These are phyloP conservation scores for Pogona vitticeps DNA, from an alignment of 2,113 vertebrate species.

Conservation along the genomic window DNA sequence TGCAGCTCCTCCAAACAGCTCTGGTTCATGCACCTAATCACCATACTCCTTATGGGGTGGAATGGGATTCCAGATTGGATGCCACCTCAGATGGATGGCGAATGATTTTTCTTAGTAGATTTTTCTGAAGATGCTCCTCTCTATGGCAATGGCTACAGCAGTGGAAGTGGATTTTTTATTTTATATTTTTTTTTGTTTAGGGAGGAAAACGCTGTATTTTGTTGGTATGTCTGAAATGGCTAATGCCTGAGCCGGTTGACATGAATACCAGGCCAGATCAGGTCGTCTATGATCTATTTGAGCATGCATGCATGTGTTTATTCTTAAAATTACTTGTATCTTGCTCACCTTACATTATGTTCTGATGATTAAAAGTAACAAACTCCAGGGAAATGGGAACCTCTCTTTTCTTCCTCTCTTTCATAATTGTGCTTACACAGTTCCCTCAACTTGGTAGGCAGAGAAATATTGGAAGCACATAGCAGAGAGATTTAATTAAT, in stretches of 20 bases:
- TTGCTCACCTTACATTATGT: background rate
- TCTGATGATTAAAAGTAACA: background rate
- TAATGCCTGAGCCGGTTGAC: background rate
- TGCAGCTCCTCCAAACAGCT: background rate
- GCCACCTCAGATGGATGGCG: background rate
- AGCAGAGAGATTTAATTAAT: constrained; percentile 58
- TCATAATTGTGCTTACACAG: background rate
- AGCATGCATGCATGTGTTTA: too few relatives aligned
- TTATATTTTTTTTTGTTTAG: too few relatives aligned
- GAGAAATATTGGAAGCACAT: constrained; percentile 40
- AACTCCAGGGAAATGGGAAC: background rate
- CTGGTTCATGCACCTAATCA: background rate
- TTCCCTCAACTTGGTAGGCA: constrained; percentile 25
- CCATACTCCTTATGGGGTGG: background rate
- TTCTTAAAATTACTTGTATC: background rate
- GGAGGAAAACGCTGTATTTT: too few relatives aligned
- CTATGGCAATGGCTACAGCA: too few relatives aligned
- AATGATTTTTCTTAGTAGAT: background rate
- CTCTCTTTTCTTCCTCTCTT: background rate
- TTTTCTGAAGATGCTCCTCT: too few relatives aligned
- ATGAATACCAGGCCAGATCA: background rate
- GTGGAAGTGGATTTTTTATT: too few relatives aligned
- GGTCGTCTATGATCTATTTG: too few relatives aligned
- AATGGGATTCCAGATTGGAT: too few relatives aligned
- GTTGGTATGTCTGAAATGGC: background rate